Evolutionary conservation across 2,113 vertebrate species (phyloP).

Genomic region (Theropithecus gelada): DNA sequence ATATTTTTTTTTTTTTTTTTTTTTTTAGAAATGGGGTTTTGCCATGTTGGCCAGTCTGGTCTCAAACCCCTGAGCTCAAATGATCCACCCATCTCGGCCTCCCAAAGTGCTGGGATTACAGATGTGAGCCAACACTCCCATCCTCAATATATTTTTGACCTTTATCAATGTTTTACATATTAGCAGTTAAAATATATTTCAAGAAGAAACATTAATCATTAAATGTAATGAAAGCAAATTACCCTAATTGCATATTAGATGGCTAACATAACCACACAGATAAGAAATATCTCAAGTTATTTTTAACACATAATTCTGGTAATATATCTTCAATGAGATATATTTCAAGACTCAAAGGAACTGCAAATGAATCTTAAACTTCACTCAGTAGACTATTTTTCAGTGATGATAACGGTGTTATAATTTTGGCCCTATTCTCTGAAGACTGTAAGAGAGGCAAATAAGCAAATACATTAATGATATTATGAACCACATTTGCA

Average conservation of each 20-base stretch:
- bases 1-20: no score
- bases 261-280: background rate
- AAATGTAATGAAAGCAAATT: background rate
- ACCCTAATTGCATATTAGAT: background rate
- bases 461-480: background rate
- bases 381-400: background rate
- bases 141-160: background rate
- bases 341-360: background rate
- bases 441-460: background rate
- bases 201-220: background rate
- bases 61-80: no score
- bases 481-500: background rate
- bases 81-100: no score
- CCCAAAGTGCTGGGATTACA: no score
- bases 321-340: background rate
- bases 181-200: background rate
- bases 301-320: background rate
- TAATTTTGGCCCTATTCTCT: background rate
- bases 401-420: fast-evolving
- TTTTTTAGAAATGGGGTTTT: no score
- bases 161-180: background rate
- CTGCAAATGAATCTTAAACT: background rate
- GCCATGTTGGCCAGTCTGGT: no score
- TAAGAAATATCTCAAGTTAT: background rate
- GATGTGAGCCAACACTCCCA: no score